Evolutionary conservation across 1,140 invertebrate species (phyloP), one percentile per base, ranked within the genome.

Genomic region (Solenopsis invicta): DNA sequence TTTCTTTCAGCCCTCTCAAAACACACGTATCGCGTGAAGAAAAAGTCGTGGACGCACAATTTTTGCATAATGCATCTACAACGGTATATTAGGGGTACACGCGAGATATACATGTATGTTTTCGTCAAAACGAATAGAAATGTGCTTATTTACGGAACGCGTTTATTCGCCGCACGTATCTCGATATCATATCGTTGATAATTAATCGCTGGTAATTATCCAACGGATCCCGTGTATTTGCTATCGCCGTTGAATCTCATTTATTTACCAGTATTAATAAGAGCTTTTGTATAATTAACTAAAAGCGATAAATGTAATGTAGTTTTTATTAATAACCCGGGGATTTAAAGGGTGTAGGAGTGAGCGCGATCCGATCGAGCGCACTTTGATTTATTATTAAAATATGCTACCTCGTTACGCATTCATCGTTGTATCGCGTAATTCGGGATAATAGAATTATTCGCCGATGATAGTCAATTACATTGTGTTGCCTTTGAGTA

Each of bases 371-470:
- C 21, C 48, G 34, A 77, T 62, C 67, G 69, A 64, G 69, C 59
- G 85, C 62, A 80, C 86, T 82, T 74, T 85, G 85, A 88, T 90
- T 90, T 87, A 87, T 90, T 90, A 90, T 90, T 89, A 89, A 90
- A 89, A 89, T 89, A 90, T 90, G 88, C 71, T 75, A 69, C 64
- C 85, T 90, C 77, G 85, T 90, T 90, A 89, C 71, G 72, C 69
- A 67, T 54, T 87, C 75, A 89, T 89, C 54, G 61, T 78, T 62
- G 59, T 69, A 78, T 76, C 71, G 61, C 59, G 84, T 87, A 87
- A 90, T 90, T 85, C 56, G 37, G 41, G 13, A 21, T 62, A 86
- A 87, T 89, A 82, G 56, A 89, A 90, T 89, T 87, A 88, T 71
- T 77, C 66, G 45, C 56, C 61, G 72, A 75, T 89, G 80, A 90